Conservation (phyloP, 2,113 vertebrate genomes). For the Brachyistius frenatus region DNA sequence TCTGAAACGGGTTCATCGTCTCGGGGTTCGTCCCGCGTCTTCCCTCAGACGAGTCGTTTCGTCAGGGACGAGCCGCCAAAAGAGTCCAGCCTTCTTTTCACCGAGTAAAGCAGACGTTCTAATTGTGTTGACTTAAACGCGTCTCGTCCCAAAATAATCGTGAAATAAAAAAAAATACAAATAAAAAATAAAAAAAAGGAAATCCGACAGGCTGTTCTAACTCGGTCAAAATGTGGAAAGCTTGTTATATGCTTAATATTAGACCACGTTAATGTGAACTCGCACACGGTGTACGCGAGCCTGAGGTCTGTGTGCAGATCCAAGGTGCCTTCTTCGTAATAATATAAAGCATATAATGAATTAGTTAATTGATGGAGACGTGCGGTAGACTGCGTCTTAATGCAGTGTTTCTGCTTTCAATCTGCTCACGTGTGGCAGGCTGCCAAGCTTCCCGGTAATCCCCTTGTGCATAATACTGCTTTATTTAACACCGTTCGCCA, state of each 20-base stretch:
- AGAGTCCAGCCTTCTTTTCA: neutral
- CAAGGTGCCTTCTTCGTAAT: neutral
- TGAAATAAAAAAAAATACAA: too few relatives aligned
- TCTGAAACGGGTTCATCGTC: neutral
- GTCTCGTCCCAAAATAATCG: too few relatives aligned
- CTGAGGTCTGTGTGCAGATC: neutral
- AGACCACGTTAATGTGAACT: neutral
- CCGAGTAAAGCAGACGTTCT: neutral
- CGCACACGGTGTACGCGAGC: neutral
- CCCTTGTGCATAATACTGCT: neutral
- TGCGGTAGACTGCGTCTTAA: neutral
- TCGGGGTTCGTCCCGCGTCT: neutral
- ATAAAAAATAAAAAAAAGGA: too few relatives aligned
- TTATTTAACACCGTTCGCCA: conserved; percentile 13
- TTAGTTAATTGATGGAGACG: neutral
- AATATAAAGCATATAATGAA: neutral
- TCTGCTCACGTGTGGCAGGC: neutral
- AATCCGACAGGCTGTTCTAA: too few relatives aligned
- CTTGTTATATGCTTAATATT: too few relatives aligned
- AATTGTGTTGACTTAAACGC: too few relatives aligned
- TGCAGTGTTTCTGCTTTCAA: conserved; percentile 1
- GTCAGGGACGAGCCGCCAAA: neutral
- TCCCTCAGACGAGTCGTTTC: neutral
- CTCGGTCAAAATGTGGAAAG: too few relatives aligned
- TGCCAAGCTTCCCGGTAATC: neutral